These are phyloP conservation scores for Eilema griseolum DNA, from an alignment of 2,888 invertebrate species.

Conservation along the genomic window DNA sequence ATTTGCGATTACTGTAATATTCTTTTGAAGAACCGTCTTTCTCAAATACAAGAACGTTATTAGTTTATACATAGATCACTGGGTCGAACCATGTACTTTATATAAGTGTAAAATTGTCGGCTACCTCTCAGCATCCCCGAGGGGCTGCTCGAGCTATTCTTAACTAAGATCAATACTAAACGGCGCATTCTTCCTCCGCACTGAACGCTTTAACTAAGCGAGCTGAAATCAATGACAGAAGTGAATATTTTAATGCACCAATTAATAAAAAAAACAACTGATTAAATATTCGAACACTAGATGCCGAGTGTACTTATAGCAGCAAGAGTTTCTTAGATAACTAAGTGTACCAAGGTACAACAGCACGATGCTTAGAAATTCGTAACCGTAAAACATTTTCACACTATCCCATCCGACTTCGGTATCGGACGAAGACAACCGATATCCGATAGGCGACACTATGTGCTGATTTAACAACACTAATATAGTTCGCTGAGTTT, in stretches of 20 bases:
- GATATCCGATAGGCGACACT: too few relatives aligned
- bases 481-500: too few relatives aligned
- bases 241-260: not conserved
- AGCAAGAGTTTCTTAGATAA: too few relatives aligned
- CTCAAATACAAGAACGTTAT: not conserved
- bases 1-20: not conserved
- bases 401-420: too few relatives aligned
- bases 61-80: not conserved
- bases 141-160: constrained; percentile 11
- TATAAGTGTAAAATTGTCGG: not conserved
- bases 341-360: too few relatives aligned
- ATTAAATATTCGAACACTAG: not conserved
- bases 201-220: not conserved
- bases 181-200: constrained; percentile 11
- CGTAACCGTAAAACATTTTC: too few relatives aligned
- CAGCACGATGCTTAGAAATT: too few relatives aligned
- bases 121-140: not conserved
- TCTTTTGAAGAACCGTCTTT: not conserved
- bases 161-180: constrained; percentile 13
- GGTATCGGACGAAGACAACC: too few relatives aligned
- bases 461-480: too few relatives aligned
- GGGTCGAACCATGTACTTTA: not conserved
- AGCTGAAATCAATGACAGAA: not conserved
- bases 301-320: not conserved
- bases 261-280: not conserved